These are phyloP conservation scores for Ispidina lecontei DNA, from an alignment of 2,797 vertebrate species.

Conservation along the genomic window DNA sequence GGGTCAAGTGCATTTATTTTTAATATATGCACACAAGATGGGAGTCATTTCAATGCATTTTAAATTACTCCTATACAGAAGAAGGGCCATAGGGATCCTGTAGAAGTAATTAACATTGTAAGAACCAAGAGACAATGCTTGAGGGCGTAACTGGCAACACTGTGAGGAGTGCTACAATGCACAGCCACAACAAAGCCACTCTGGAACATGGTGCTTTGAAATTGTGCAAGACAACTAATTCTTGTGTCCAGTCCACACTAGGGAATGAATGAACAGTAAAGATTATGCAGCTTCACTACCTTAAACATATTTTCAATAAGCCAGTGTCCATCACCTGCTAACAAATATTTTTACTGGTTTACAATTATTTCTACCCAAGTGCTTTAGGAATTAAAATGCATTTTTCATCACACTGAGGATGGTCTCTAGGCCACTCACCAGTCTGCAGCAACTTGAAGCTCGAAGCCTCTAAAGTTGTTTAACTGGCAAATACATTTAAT, in stretches of 20 bases:
- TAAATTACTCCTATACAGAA: background rate
- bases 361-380: background rate
- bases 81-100: background rate
- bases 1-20: conserved; percentile 30
- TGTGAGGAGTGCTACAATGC: background rate
- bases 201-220: background rate
- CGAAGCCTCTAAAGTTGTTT: background rate
- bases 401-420: background rate
- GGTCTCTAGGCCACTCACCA: background rate
- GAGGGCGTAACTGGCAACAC: background rate
- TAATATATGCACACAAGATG: background rate
- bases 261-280: background rate
- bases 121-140: background rate
- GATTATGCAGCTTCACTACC: background rate
- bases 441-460: background rate
- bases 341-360: background rate
- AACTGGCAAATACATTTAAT: background rate
- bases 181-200: background rate
- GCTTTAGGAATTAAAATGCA: background rate
- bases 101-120: conserved; percentile 8
- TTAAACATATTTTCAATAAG: background rate
- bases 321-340: background rate
- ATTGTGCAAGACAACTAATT: background rate
- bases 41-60: background rate
- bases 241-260: background rate